Conservation (phyloP, 2,113 vertebrate species). For the Cynoglossus semilaevis region DNA sequence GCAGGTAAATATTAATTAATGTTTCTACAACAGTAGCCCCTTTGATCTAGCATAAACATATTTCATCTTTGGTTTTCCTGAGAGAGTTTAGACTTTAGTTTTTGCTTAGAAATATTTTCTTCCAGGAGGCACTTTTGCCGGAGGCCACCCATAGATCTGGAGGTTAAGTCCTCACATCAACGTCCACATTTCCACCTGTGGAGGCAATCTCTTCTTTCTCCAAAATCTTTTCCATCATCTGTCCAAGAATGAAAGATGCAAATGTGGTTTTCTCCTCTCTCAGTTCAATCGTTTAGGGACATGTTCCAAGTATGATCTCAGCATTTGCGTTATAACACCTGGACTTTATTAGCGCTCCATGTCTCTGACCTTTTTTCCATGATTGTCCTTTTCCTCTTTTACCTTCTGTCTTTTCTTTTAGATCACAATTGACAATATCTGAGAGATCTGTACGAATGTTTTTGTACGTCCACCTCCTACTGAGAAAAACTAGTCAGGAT, state of each 20-base stretch:
- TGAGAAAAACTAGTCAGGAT: slow-evolving; percentile 10
- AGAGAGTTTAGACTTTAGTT: not conserved
- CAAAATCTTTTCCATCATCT: slow-evolving; percentile 26
- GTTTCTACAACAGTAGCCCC: not conserved
- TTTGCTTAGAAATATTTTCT: not conserved
- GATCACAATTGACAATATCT: slow-evolving; percentile 2
- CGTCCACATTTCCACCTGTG: not conserved
- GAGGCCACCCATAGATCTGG: not conserved
- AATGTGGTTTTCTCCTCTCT: not conserved
- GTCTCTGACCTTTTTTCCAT: slow-evolving; percentile 50
- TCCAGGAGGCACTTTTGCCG: not conserved
- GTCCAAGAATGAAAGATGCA: slow-evolving; percentile 13
- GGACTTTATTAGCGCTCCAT: slow-evolving; percentile 17
- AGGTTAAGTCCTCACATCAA: slow-evolving; percentile 22
- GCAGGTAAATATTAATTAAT: slow-evolving; percentile 1
- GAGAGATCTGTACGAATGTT: slow-evolving; percentile 26
- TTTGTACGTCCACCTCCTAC: slow-evolving; percentile 48
- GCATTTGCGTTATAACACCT: slow-evolving; percentile 32
- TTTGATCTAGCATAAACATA: slow-evolving; percentile 1
- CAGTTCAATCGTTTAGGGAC: slow-evolving; percentile 7
- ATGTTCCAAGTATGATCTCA: slow-evolving; percentile 54
- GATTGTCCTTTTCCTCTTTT: slow-evolving; percentile 4
- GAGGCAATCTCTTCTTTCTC: slow-evolving; percentile 3
- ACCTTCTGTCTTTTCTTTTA: not conserved
- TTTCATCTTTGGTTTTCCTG: not conserved